Conservation (phyloP, 2,797 vertebrate species). For the Aplochiton taeniatus region DNA sequence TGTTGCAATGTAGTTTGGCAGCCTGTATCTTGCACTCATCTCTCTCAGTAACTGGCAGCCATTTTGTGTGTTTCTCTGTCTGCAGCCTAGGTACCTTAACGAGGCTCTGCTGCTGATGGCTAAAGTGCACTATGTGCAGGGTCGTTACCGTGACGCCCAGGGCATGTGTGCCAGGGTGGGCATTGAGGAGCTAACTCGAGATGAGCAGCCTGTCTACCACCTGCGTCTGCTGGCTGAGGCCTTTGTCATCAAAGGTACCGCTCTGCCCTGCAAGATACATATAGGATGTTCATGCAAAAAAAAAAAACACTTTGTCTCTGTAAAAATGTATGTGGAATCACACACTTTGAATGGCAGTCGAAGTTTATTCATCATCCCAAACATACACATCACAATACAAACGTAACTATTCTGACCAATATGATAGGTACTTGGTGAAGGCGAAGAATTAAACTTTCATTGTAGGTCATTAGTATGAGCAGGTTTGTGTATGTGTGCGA, state of each 20-base stretch:
- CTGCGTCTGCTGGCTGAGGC: conserved; percentile 92
- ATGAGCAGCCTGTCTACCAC: conserved; percentile 86
- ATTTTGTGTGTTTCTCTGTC: background rate
- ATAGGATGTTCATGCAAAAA: background rate
- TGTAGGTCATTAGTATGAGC: too few relatives aligned
- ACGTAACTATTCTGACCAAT: too few relatives aligned
- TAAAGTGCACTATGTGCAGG: conserved; percentile 93
- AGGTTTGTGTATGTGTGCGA: too few relatives aligned
- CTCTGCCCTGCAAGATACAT: background rate
- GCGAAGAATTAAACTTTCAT: too few relatives aligned
- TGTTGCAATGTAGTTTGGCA: too few relatives aligned
- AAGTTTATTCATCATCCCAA: background rate
- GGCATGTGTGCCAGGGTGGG: conserved; percentile 94
- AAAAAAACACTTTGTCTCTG: too few relatives aligned
- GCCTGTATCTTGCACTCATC: too few relatives aligned
- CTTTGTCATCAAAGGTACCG: conserved; percentile 93
- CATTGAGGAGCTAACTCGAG: conserved; percentile 85
- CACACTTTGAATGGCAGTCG: too few relatives aligned
- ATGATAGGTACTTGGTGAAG: too few relatives aligned
- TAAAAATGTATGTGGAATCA: too few relatives aligned
- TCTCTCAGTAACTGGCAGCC: background rate
- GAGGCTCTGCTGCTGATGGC: conserved; percentile 93
- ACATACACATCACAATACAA: background rate
- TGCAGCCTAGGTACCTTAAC: conserved; percentile 85
- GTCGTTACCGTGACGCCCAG: conserved; percentile 89